Evolutionary conservation across 2,113 vertebrate species (phyloP).

Genomic region (Coreoperca whiteheadi): DNA sequence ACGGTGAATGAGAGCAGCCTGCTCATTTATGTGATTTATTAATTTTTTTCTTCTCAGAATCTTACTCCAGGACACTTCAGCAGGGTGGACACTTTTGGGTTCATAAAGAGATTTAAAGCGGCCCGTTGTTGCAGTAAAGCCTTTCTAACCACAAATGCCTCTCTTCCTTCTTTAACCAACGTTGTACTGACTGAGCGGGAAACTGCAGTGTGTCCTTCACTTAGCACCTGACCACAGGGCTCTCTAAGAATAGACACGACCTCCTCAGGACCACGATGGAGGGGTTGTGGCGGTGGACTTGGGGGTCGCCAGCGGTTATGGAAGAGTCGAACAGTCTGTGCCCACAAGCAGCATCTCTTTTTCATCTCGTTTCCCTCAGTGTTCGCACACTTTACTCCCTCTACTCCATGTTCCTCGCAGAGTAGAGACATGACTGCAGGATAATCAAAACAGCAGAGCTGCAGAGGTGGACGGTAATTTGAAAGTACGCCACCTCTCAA

Average conservation of each 20-base stretch:
- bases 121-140: background rate
- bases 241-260: slow-evolving; percentile 19
- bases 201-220: slow-evolving; percentile 4
- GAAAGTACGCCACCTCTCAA: too few species aligned
- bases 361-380: background rate
- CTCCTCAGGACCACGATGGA: background rate
- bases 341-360: background rate
- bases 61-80: background rate
- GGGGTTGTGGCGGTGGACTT: background rate
- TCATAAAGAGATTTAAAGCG: background rate
- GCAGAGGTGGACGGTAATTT: background rate
- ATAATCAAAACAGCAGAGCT: background rate
- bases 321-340: background rate
- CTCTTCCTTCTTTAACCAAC: background rate
- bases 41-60: background rate
- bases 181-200: background rate
- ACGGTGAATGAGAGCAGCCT: too few species aligned
- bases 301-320: slow-evolving; percentile 7
- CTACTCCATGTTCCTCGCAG: background rate
- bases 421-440: background rate
- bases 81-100: background rate
- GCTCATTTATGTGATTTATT: too few species aligned
- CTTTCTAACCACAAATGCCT: background rate
- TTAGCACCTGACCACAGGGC: slow-evolving; percentile 30
- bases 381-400: background rate